Conservation (phyloP, 2,797 vertebrate species). For the Adelosebastes latens region DNA sequence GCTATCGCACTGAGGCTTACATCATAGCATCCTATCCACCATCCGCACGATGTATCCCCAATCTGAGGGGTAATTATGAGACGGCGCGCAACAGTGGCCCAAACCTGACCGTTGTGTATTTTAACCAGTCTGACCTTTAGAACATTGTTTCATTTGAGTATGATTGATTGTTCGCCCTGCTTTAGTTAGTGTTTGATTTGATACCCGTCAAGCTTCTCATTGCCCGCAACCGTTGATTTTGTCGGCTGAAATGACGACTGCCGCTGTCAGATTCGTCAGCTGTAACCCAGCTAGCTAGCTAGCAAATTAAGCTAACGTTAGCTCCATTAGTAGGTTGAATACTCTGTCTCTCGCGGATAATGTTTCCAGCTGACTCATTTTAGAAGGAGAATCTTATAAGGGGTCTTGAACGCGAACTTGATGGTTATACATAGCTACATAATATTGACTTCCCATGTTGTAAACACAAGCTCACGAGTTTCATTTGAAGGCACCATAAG, state of each 20-base stretch:
- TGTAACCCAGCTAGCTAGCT: rapidly evolving
- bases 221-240: too few species aligned
- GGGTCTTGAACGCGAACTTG: not conserved
- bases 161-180: not conserved
- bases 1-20: slow-evolving; percentile 37
- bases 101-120: not conserved
- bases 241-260: too few species aligned
- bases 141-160: not conserved
- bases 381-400: not conserved
- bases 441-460: too few species aligned
- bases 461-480: too few species aligned
- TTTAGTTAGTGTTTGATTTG: not conserved
- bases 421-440: not conserved
- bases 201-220: not conserved
- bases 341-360: rapidly evolving
- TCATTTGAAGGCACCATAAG: too few species aligned
- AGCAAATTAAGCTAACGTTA: not conserved
- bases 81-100: not conserved
- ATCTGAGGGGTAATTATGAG: slow-evolving; percentile 27
- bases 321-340: not conserved
- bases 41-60: slow-evolving; percentile 17
- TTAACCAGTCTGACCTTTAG: not conserved
- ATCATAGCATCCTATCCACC: slow-evolving; percentile 35
- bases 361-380: not conserved
- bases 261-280: too few species aligned